A percentile compares a stretch with the other conserved stretches of the same genome.
These are phyloP conservation scores for Aleiodes sp. DNA, from an alignment of 1,140 invertebrate genomes.

Conservation along the genomic window DNA sequence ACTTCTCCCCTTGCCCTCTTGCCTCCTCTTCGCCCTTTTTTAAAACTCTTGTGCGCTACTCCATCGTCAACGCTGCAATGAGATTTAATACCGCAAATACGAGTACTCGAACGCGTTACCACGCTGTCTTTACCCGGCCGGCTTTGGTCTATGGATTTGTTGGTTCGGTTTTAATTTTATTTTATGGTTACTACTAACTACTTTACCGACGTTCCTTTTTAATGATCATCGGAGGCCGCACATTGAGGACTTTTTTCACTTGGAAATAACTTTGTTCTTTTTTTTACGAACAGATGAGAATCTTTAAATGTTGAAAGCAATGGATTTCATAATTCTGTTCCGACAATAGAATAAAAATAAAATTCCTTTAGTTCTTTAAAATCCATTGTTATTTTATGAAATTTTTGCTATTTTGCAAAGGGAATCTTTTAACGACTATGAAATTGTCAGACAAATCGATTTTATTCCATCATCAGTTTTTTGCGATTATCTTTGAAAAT, in stretches of 20 bases:
- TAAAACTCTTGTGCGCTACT: conserved; percentile 31
- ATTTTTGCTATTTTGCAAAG: too few species aligned
- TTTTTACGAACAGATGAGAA: too few species aligned
- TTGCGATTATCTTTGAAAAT: too few species aligned
- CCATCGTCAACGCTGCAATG: conserved; percentile 28
- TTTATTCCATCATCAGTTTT: too few species aligned
- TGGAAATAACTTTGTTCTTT: not conserved
- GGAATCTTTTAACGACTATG: too few species aligned
- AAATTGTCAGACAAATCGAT: too few species aligned
- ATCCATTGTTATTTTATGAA: too few species aligned
- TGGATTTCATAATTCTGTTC: too few species aligned
- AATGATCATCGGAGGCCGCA: not conserved
- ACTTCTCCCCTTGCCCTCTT: conserved; percentile 30
- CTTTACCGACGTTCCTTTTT: not conserved
- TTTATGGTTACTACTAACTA: not conserved
- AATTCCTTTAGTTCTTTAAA: too few species aligned
- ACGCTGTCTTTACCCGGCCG: conserved; percentile 1
- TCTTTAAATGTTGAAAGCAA: too few species aligned
- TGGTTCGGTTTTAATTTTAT: not conserved
- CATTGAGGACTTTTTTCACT: not conserved
- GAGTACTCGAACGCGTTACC: conserved; percentile 23
- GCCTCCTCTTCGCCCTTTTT: conserved; percentile 26
- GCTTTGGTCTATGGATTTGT: not conserved
- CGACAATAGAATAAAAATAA: too few species aligned
- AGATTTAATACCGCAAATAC: conserved; percentile 21